Evolutionary conservation across 2,113 vertebrate genomes (phyloP).

Genomic region (Hucho hucho): DNA sequence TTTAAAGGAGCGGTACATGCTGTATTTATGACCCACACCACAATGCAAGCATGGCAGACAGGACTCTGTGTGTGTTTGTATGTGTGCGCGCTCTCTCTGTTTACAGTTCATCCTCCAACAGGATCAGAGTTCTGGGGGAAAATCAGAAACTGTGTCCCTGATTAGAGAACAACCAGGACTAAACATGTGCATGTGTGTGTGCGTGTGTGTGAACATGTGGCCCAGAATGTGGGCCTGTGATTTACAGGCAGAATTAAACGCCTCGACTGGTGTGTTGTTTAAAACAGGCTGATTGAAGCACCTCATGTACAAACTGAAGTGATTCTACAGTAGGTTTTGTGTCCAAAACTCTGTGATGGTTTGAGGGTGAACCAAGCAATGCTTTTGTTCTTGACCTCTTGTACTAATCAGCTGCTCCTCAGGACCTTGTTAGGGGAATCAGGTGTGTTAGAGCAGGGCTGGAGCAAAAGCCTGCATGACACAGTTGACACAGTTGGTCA

Average conservation of each 20-base stretch:
- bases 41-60: slow-evolving; percentile 5
- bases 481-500: no score
- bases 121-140: slow-evolving; percentile 20
- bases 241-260: slow-evolving; percentile 32
- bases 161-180: slow-evolving; percentile 40
- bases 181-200: neutral
- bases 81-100: slow-evolving; percentile 5
- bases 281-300: slow-evolving; percentile 33
- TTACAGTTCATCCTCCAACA: slow-evolving; percentile 38
- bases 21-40: slow-evolving; percentile 33
- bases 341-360: slow-evolving; percentile 19
- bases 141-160: slow-evolving; percentile 20
- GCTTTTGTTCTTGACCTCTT: neutral
- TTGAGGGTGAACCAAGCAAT: neutral
- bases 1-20: slow-evolving; percentile 13
- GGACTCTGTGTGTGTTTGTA: slow-evolving; percentile 1
- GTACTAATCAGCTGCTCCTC: no score
- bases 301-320: slow-evolving; percentile 26
- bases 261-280: slow-evolving; percentile 31
- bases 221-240: slow-evolving; percentile 22
- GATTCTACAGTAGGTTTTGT: neutral
- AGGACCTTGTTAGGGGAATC: no score
- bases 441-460: no score
- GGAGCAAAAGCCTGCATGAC: no score
- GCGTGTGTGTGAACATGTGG: slow-evolving; percentile 17